Evolutionary conservation across 1,140 invertebrate genomes (phyloP), one percentile per base, ranked within the genome.

Genomic region (Vollenhovia emeryi): DNA sequence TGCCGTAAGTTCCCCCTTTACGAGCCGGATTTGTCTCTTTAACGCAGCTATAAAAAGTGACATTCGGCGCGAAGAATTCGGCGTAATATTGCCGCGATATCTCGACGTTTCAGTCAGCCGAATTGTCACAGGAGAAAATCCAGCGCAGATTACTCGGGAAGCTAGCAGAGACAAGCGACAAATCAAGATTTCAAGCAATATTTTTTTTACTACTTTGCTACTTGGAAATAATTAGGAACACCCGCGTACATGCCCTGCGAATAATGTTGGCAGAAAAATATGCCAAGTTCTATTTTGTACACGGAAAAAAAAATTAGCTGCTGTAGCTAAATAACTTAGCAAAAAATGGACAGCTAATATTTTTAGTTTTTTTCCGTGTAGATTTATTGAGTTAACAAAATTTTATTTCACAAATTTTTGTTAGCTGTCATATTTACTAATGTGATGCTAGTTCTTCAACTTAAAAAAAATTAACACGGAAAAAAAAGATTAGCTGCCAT

Each of bases 21-120:
- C 78, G 50, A 82, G 50, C 4, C 9, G 52, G 50, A 82, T 82
- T 82, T 82, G 78, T 82, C 78, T 82, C 50, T 82, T 71, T 82
- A 82, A 73, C 66, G 27, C 43, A n/a, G 66, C 27, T 71, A 59
- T 82, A 73, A 82, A 80, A 73, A 82, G 66, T 43, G 66, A 82
- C 50, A n/a, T 68, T 82, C 13, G 50, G 24, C 52, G 11, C 66
- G 24, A 43, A 59, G 40, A 82, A 73, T 82, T 82, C 52, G 36
- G n/a, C 27, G 66, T 33, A 57, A 71, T 71, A 57, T 71, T 33
- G 24, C 24, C 43, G 48, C 21, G 36, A 71, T 50, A 69, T 69
- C 15, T 27, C 30, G 33, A n/a, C n/a, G 27, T 71, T 80, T 80
- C 50, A 33, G 24, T 57, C 50, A 27, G 8, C 24, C 24, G 33